A percentile compares a stretch with the other conserved stretches of the same genome.
Evolutionary conservation across 2,888 invertebrate genomes (phyloP).

Genomic region (Nomada fabriciana): DNA sequence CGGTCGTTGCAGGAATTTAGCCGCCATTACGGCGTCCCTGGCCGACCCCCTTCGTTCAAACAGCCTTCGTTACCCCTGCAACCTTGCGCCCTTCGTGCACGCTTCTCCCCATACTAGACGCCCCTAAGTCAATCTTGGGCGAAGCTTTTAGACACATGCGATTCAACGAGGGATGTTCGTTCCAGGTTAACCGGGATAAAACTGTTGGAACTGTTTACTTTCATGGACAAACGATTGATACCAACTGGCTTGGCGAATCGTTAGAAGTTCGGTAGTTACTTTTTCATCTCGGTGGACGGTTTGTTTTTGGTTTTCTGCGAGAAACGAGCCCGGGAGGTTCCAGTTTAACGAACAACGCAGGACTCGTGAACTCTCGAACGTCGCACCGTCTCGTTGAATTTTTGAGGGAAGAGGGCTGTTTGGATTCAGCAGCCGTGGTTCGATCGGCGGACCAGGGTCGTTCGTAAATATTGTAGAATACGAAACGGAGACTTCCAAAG

Average conservation of each 20-base stretch:
- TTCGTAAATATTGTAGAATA: conserved; percentile 37
- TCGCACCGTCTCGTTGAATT: conserved; percentile 31
- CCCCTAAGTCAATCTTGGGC: not conserved
- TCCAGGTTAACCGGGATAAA: not conserved
- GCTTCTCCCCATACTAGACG: not conserved
- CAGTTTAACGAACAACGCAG: not conserved
- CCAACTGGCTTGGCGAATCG: not conserved
- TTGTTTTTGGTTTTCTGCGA: not conserved
- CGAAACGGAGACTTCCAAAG: not conserved
- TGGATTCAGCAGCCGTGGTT: not conserved
- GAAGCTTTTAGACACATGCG: not conserved
- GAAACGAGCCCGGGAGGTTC: not conserved
- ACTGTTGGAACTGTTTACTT: not conserved
- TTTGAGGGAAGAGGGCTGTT: conserved; percentile 28
- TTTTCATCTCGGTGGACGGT: not conserved
- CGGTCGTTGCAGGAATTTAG: conserved; percentile 81
- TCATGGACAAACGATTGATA: conserved; percentile 8
- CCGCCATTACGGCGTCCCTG: conserved; percentile 72
- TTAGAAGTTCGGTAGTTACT: not conserved
- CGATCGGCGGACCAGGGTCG: not conserved
- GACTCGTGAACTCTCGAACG: conserved; percentile 26
- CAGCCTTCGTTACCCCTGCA: not conserved
- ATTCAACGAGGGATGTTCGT: not conserved
- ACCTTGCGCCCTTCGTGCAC: not conserved
- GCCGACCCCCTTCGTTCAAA: conserved; percentile 7